phyloP scores from a whole-genome alignment of 2,113 vertebrate species.

The Chloroceryle aenea region DNA sequence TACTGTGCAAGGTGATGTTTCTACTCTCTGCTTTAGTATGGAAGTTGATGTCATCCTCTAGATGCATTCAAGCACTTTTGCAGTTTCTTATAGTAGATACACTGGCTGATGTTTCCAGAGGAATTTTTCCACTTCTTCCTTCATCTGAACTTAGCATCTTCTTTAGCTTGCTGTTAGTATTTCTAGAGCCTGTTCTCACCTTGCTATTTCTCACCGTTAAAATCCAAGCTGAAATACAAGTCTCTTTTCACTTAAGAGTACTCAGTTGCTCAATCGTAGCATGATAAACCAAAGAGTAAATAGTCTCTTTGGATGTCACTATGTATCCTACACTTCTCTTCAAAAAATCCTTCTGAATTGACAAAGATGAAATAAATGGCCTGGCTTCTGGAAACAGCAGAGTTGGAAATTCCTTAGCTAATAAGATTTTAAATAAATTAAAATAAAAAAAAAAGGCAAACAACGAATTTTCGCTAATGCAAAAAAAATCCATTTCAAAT shows the following conservation, averaged over 20 bases:
- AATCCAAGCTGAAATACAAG: neutral
- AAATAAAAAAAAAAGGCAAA: neutral
- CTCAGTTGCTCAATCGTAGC: neutral
- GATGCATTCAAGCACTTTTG: neutral
- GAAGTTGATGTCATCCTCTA: neutral
- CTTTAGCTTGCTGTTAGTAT: neutral
- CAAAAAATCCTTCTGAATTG: neutral
- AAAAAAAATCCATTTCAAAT: neutral
- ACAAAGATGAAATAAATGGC: neutral
- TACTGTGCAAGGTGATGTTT: accelerated
- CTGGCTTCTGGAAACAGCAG: neutral
- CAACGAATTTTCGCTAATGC: neutral
- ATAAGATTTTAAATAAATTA: neutral
- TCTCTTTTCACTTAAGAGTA: neutral
- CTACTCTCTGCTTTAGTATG: neutral
- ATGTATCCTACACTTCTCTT: neutral
- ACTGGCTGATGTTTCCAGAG: neutral
- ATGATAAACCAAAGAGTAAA: neutral
- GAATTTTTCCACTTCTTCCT: neutral
- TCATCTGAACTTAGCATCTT: neutral
- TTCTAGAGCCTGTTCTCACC: neutral
- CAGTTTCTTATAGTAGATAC: neutral
- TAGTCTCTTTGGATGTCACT: neutral
- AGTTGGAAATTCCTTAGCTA: neutral
- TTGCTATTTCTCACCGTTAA: neutral